Evolutionary conservation across 2,888 invertebrate genomes (phyloP), one percentile per base, ranked within the genome.

Genomic region (Xestobium rufovillosum): DNA sequence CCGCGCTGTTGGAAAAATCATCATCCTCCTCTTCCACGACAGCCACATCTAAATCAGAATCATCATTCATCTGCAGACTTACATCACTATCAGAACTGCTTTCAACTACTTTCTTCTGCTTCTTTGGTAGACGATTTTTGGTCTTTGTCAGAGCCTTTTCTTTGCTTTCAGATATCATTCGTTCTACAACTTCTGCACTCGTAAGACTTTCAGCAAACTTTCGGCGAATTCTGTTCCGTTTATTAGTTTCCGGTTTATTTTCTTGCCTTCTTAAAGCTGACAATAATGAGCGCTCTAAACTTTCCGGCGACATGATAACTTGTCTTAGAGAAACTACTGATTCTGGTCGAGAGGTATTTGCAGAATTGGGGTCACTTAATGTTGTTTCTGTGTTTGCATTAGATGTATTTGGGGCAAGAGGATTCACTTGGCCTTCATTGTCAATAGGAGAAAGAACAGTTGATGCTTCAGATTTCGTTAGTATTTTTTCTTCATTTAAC

Each of bases 401-500:
- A n/a, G n/a, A n/a, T n/a, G n/a, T n/a, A n/a, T n/a, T n/a, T n/a
- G n/a, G n/a, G n/a, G n/a, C n/a, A n/a, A n/a, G n/a, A n/a, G n/a
- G n/a, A n/a, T n/a, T n/a, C n/a, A n/a, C n/a, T n/a, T n/a, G n/a
- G n/a, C n/a, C n/a, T 19, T 19, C 23, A 19, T 6, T n/a, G 6
- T 19, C 23, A 8, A 19, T 19, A 19, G 23, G 23, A 6, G 23
- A 8, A 19, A n/a, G n/a, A 6, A n/a, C n/a, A 19, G 23, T 19
- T n/a, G n/a, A n/a, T n/a, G n/a, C n/a, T n/a, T n/a, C n/a, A n/a
- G n/a, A n/a, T n/a, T n/a, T n/a, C n/a, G n/a, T 26, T 28, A 16
- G 12, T 19, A 41, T 41, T 26, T 36, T 36, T 8, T 36, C 32
- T 31, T 36, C 29, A 15, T 12, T 14, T 25, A 43, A 19, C 10